Percentiles rank a stretch among this genome's conserved stretches.
Conservation (phyloP, 2,113 vertebrate species). For the Silurus meridionalis region DNA sequence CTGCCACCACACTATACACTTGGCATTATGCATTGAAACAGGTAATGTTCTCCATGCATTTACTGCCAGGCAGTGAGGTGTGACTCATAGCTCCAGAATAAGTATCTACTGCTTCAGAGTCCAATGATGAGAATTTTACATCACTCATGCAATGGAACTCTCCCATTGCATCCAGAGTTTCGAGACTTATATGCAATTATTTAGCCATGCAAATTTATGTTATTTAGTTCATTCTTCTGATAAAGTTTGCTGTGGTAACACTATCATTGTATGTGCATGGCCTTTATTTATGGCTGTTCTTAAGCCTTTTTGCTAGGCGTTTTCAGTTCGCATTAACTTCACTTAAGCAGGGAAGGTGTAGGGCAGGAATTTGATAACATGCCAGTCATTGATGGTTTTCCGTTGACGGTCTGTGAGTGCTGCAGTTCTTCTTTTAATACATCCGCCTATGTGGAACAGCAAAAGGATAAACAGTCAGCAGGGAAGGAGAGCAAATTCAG, state of each 20-base stretch:
- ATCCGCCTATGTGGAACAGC: too few species aligned
- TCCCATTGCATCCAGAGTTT: background rate
- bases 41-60: background rate
- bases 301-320: background rate
- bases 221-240: background rate
- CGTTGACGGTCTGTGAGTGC: background rate
- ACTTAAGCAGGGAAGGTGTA: background rate
- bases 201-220: background rate
- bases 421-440: background rate
- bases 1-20: background rate
- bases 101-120: background rate
- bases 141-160: background rate
- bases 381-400: constrained; percentile 10
- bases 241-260: background rate
- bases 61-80: background rate
- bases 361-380: background rate
- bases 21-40: background rate
- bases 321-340: constrained; percentile 7
- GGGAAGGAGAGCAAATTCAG: background rate
- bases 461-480: background rate
- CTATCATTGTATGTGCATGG: background rate
- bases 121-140: constrained; percentile 1
- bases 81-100: constrained; percentile 21
- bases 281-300: background rate
- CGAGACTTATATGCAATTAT: background rate